Percentiles rank a stretch among this genome's conserved stretches.
These are phyloP conservation scores for Aelia acuminata DNA, from an alignment of 2,888 invertebrate species.

Conservation along the genomic window DNA sequence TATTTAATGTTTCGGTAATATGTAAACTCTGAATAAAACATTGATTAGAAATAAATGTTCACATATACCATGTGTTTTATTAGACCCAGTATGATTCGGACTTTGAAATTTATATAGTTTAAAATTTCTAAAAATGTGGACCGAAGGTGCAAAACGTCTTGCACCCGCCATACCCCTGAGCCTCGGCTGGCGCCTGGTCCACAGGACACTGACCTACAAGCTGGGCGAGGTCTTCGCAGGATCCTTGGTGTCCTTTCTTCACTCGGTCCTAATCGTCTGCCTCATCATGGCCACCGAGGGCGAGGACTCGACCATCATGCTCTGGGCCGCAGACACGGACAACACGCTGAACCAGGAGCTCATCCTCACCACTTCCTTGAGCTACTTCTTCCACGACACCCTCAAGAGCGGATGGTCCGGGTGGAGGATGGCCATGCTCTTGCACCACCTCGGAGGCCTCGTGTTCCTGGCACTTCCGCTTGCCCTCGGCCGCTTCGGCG, in stretches of 20 bases:
- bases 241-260: not conserved
- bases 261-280: not conserved
- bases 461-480: not conserved
- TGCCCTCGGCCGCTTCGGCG: not conserved
- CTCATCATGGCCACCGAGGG: not conserved
- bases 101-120: not conserved
- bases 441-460: slow-evolving; percentile 9
- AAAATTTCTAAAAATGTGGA: not conserved
- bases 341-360: not conserved
- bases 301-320: not conserved
- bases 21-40: too few species aligned
- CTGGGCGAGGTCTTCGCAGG: not conserved
- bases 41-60: too few species aligned
- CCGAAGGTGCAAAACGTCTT: not conserved
- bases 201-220: not conserved
- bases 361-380: not conserved
- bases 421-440: slow-evolving; percentile 1
- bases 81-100: not conserved
- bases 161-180: not conserved
- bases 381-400: slow-evolving; percentile 32
- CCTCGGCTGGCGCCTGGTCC: not conserved
- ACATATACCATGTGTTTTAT: slow-evolving; percentile 9
- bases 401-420: slow-evolving; percentile 25
- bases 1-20: too few species aligned
- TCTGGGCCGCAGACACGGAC: not conserved